A percentile compares a stretch with the other conserved stretches of the same genome.
Conservation (phyloP, 2,888 invertebrate genomes). For the Pycnomerus fuliginosus region DNA sequence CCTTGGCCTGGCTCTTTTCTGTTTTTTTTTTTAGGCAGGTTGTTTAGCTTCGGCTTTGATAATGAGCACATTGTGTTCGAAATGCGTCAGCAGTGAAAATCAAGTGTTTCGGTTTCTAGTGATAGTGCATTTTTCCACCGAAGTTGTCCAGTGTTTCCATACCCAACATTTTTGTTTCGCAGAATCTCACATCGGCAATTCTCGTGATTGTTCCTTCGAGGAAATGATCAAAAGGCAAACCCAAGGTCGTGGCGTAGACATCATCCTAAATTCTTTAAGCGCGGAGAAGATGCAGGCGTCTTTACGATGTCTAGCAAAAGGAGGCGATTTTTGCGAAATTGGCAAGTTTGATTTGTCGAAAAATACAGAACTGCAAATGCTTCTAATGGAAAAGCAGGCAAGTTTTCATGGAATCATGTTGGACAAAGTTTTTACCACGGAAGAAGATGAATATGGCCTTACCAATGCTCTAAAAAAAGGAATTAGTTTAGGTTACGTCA, state of each 20-base stretch:
- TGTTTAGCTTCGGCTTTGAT: too few species aligned
- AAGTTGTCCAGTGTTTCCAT: too few species aligned
- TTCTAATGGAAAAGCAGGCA: constrained; percentile 68
- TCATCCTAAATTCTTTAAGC: constrained; percentile 87
- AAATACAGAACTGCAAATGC: constrained; percentile 65
- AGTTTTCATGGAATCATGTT: constrained; percentile 78
- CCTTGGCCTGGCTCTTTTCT: too few species aligned
- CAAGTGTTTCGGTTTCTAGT: too few species aligned
- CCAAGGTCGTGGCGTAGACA: constrained; percentile 83
- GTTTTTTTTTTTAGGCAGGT: too few species aligned
- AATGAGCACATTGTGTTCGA: too few species aligned
- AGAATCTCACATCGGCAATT: constrained; percentile 54
- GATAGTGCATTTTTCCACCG: too few species aligned
- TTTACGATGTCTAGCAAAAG: constrained; percentile 59
- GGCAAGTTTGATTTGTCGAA: constrained; percentile 79
- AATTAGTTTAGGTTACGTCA: too few species aligned
- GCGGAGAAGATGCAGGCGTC: constrained; percentile 85
- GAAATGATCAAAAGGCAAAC: constrained; percentile 78
- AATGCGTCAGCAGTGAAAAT: too few species aligned
- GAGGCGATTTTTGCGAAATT: constrained; percentile 79
- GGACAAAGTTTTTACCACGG: constrained; percentile 50
- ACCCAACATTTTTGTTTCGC: constrained; percentile 10
- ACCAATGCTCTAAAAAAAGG: not conserved
- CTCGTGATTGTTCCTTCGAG: constrained; percentile 85
- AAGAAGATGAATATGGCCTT: not conserved